Percentiles rank a stretch among this genome's conserved stretches.
Evolutionary conservation across 2,113 vertebrate genomes (phyloP).

Genomic region (Elephantulus edwardii): DNA sequence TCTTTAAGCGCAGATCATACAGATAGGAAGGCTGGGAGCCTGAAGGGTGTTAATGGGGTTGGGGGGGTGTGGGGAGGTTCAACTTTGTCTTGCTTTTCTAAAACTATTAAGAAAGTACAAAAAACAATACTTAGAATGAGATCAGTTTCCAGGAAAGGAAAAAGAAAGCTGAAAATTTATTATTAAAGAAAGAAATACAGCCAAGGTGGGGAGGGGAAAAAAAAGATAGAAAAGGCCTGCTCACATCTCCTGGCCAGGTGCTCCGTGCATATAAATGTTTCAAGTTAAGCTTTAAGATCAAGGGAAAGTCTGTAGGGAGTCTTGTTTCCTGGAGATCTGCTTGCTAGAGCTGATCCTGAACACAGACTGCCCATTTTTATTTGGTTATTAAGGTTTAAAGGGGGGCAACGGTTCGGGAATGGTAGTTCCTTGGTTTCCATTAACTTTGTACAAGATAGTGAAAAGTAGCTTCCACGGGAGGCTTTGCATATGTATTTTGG

Average conservation of each 20-base stretch:
- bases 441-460: constrained; percentile 78
- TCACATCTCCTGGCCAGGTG: constrained; percentile 85
- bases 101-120: constrained; percentile 75
- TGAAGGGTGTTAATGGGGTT: constrained; percentile 42
- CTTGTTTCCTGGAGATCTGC: constrained; percentile 86
- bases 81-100: constrained; percentile 69
- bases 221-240: constrained; percentile 71
- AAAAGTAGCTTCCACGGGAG: constrained; percentile 70
- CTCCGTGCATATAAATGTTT: constrained; percentile 88
- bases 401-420: constrained; percentile 74
- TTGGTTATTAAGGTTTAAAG: constrained; percentile 86
- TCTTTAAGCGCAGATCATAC: neutral
- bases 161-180: constrained; percentile 78
- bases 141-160: constrained; percentile 74
- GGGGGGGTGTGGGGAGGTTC: constrained; percentile 16
- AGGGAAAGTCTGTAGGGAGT: constrained; percentile 85
- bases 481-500: constrained; percentile 64
- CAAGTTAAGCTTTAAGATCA: constrained; percentile 88
- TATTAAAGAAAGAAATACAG: constrained; percentile 86
- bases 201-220: constrained; percentile 72
- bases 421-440: constrained; percentile 79
- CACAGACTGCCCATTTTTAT: constrained; percentile 85
- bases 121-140: constrained; percentile 75
- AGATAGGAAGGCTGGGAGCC: neutral
- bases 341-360: constrained; percentile 80